Conservation (phyloP, 1,140 invertebrate species). For the Riptortus pedestris region DNA sequence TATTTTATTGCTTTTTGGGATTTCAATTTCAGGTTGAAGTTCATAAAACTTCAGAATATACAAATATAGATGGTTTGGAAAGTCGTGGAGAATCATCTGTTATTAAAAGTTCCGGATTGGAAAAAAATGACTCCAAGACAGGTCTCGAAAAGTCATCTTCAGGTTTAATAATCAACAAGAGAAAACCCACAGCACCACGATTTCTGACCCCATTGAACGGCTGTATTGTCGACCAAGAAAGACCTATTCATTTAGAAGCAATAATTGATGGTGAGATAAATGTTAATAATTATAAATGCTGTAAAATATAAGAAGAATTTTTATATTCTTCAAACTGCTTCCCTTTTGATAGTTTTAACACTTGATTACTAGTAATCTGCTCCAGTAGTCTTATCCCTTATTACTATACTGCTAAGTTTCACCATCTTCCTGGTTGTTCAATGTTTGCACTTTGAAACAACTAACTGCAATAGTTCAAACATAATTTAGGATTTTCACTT, state of each 20-base stretch:
- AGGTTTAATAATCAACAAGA: constrained; percentile 15
- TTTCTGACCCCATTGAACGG: constrained; percentile 59
- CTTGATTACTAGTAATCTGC: too few relatives aligned
- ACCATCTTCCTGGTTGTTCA: too few relatives aligned
- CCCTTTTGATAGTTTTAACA: too few relatives aligned
- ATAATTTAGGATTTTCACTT: too few relatives aligned
- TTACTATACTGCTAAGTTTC: too few relatives aligned
- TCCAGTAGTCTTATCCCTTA: too few relatives aligned
- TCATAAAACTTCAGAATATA: constrained; percentile 33
- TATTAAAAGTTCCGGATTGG: not conserved
- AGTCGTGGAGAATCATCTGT: constrained; percentile 22
- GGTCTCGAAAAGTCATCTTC: not conserved
- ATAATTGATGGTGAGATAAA: constrained; percentile 58
- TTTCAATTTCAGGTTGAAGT: constrained; percentile 32
- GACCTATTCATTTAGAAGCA: constrained; percentile 57
- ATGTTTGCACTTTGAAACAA: too few relatives aligned
- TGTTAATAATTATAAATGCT: too few relatives aligned
- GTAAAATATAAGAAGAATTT: not conserved
- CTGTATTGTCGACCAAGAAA: constrained; percentile 64
- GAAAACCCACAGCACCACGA: constrained; percentile 50
- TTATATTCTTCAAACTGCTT: too few relatives aligned
- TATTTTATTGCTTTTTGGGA: too few relatives aligned
- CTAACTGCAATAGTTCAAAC: too few relatives aligned
- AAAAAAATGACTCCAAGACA: not conserved
- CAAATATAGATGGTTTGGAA: constrained; percentile 32